Evolutionary conservation across 1,140 invertebrate species (phyloP), one percentile per base, ranked within the genome.

Genomic region (Thaumetopoea pityocampa): DNA sequence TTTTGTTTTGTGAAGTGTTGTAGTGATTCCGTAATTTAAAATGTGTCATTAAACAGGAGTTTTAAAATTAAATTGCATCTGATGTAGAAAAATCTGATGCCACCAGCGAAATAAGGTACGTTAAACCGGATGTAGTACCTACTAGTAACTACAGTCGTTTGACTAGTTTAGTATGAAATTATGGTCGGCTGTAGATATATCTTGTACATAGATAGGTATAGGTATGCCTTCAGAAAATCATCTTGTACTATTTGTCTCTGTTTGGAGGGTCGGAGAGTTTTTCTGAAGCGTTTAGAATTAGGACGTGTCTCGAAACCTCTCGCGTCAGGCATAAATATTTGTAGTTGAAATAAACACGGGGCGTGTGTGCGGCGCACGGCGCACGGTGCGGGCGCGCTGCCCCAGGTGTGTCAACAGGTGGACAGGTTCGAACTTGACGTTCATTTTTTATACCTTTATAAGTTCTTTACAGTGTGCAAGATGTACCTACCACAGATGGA

Each of bases 321-420:
- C 66, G 63, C 47, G 63, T 57, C 45, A 67, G 40, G 50, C 44
- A 64, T 65, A 66, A 72, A 66, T 72, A 70, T 73, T 73, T 73
- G 50, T 46, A 44, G 43, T 51, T 37, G 48, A 60, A 48, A 60
- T 67, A 67, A 57, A 61, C 49, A 55, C 41, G 46, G 37, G 33
- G 44, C 44, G 36, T 51, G 26, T 36, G 47, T 45, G 16, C 38
- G 28, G 10, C 51, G 50, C 47, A 49, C 44, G 49, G 45, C 40
- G 51, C 52, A 48, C 53, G 18, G 28, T 43, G 56, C 62, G 51
- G 34, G 33, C 36, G n/a, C n/a, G n/a, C 40, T 26, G 49, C 38
- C 36, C 66, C 71, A 76, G 74, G 74, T 79, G 73, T 55, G 49
- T 69, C 65, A 67, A 76, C 71, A 79, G 74, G 74, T 79, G 71